phyloP scores from a whole-genome alignment of 2,113 vertebrate genomes.

The Sclerurus mexicanus region DNA sequence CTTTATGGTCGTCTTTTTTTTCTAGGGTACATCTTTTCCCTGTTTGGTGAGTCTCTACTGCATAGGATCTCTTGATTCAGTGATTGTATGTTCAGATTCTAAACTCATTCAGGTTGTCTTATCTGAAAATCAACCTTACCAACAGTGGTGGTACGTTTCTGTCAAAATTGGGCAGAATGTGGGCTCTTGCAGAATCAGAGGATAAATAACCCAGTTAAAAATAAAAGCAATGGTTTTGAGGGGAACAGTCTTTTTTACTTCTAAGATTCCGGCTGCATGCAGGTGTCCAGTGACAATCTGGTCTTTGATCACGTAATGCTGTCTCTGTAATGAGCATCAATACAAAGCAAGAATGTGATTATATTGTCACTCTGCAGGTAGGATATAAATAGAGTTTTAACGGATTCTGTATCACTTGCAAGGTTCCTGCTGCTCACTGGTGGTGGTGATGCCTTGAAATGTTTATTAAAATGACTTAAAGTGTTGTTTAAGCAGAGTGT shows the following conservation, averaged over 20 bases:
- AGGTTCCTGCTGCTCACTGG: background rate
- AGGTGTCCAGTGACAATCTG: background rate
- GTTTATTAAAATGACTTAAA: slow-evolving; percentile 47
- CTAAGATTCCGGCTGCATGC: background rate
- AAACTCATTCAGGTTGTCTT: background rate
- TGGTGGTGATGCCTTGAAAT: slow-evolving; percentile 32
- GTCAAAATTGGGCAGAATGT: background rate
- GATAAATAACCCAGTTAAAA: background rate
- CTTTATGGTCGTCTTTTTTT: background rate
- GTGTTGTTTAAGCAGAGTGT: slow-evolving; percentile 42
- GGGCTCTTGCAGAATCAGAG: background rate
- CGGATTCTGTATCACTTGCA: background rate
- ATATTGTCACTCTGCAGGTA: slow-evolving; percentile 9
- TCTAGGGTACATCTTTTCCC: background rate
- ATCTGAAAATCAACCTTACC: background rate
- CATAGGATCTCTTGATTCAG: background rate
- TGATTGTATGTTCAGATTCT: background rate
- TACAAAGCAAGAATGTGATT: slow-evolving; percentile 15
- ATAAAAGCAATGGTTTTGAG: background rate
- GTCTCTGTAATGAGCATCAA: background rate
- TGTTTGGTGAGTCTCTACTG: background rate
- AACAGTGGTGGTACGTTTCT: background rate
- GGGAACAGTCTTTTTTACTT: background rate
- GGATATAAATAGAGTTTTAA: slow-evolving; percentile 47
- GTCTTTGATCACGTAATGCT: background rate